These are phyloP conservation scores for Nasalis larvatus DNA, from an alignment of 2,113 vertebrate genomes.

Conservation along the genomic window DNA sequence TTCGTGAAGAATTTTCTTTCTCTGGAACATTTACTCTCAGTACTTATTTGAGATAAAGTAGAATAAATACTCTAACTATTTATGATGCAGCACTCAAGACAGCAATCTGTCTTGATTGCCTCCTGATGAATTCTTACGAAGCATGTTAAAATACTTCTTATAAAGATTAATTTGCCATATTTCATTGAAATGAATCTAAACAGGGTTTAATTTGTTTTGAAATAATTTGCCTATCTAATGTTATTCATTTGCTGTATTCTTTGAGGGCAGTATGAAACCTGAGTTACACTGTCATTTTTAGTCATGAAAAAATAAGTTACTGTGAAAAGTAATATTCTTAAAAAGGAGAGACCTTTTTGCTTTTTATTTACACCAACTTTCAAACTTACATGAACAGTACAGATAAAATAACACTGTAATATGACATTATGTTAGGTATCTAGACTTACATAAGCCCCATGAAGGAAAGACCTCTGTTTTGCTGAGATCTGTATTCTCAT, in stretches of 20 bases:
- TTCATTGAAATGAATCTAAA: conserved; percentile 50
- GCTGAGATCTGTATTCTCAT: not conserved
- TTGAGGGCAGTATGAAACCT: not conserved
- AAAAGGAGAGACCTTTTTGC: not conserved
- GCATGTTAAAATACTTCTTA: conserved; percentile 60
- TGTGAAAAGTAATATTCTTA: not conserved
- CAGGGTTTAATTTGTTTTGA: conserved; percentile 10
- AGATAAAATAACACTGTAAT: not conserved
- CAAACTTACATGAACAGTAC: not conserved
- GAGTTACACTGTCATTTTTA: not conserved
- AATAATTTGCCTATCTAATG: not conserved
- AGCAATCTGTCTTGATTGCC: conserved; percentile 59
- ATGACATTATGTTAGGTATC: not conserved
- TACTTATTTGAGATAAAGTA: conserved; percentile 56
- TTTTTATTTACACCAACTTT: not conserved
- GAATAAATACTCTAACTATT: conserved; percentile 57
- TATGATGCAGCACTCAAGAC: conserved; percentile 29
- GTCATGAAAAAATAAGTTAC: not conserved
- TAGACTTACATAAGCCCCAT: not conserved
- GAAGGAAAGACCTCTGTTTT: not conserved
- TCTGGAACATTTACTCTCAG: conserved; percentile 49
- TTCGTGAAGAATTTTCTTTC: not conserved
- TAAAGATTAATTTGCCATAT: conserved; percentile 57
- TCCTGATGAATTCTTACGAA: conserved; percentile 61
- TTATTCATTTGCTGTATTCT: not conserved